A percentile compares a stretch with the other conserved stretches of the same genome.
phyloP scores from a whole-genome alignment of 2,888 invertebrate species.

The Epirrhoe tristata region DNA sequence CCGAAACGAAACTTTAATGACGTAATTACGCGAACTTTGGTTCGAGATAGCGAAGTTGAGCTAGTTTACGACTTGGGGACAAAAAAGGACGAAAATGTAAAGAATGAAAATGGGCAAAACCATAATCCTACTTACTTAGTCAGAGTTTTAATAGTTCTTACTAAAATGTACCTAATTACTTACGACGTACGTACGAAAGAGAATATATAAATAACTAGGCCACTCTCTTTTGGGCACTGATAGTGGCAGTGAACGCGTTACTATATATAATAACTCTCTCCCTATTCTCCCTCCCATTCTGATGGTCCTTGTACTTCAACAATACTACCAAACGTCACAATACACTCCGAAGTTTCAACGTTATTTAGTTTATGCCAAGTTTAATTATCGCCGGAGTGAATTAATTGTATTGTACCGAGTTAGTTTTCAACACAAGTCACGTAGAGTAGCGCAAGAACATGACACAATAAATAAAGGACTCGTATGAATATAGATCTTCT shows the following conservation, averaged over 20 bases:
- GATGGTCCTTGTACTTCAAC: background rate
- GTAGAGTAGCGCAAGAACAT: background rate
- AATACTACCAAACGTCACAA: background rate
- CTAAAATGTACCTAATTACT: background rate
- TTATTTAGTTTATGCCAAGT: constrained; percentile 15
- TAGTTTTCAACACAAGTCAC: background rate
- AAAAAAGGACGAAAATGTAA: background rate
- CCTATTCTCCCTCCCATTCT: background rate
- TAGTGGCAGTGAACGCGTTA: too few species aligned
- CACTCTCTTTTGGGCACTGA: too few species aligned
- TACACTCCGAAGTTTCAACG: constrained; percentile 7
- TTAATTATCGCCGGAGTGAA: constrained; percentile 11
- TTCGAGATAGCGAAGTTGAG: constrained; percentile 18
- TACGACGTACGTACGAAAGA: too few species aligned
- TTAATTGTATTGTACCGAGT: constrained; percentile 1
- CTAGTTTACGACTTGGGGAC: constrained; percentile 11
- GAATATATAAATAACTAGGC: too few species aligned
- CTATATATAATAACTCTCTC: too few species aligned
- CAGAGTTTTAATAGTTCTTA: background rate
- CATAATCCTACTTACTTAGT: background rate
- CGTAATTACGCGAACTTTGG: constrained; percentile 20
- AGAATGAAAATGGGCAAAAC: background rate
- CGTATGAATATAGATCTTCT: background rate
- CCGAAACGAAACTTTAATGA: constrained; percentile 19
- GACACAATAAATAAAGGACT: background rate